Base-by-base conservation (phyloP, 2,888 invertebrate species). In the Zaprionus obscuricornis region DNA sequence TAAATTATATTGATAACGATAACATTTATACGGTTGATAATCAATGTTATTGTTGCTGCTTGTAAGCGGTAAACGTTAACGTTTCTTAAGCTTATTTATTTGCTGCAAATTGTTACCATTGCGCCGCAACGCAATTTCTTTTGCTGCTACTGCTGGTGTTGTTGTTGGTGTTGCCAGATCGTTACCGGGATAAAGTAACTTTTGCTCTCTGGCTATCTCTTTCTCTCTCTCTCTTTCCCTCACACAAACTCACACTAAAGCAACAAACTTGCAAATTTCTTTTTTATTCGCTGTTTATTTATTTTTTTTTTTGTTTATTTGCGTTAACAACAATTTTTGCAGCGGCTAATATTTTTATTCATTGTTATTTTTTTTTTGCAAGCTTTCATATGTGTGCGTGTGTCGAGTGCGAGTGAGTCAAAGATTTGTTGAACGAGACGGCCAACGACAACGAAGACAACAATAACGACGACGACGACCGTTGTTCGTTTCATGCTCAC, bases 91-190 rank as follows among this genome's bases (percentile, higher is more conserved):
- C 37, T 37, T 10, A 2, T 11, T 37, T 8, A 18, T 37, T 47
- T 65, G 67, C 56, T 66, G 74, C 70, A 79, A 79, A 67, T 72
- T 68, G 65, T 58, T 57, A 70, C 58, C 47, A 51, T 63, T 67
- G 71, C n/a, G n/a, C 74, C 78, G 67, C 73, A 83, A 79, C 78
- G 83, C 78, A 79, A 79, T 79, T 79, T 74, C 76, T 71, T 70
- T 71, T 66, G 57, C 59, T 52, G 54, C 45, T 60, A 42, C 36
- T 58, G 66, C 45, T 62, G 74, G 47, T 78, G 78, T 63, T 78
- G 82, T 78, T 77, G 77, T 76, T 71, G 67, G 74, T 77, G 77
- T 63, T 77, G 81, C 81, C 81, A 81, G 81, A 81, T 76, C 77
- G 78, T 58, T 72, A 63, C 66, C 66, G 71, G 71, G 71, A 70